Evolutionary conservation across 2,113 vertebrate genomes (phyloP).

Genomic region (Balaeniceps rex): DNA sequence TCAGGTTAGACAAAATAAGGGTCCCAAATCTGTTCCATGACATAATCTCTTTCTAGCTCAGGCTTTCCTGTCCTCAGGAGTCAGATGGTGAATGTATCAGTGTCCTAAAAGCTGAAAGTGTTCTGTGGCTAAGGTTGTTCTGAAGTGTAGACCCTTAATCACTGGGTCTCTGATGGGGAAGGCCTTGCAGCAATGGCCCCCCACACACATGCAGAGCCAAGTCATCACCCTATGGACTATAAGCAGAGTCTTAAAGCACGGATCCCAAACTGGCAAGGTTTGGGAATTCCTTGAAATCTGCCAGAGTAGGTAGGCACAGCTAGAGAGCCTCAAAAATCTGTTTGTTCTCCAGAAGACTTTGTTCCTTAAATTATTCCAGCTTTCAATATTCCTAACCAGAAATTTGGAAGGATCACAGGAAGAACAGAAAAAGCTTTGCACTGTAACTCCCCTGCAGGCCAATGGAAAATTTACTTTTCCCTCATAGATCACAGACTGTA

Average conservation of each 20-base stretch:
- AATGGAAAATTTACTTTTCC: neutral
- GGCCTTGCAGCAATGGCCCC: neutral
- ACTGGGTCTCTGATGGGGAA: neutral
- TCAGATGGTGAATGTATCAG: neutral
- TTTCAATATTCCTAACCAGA: neutral
- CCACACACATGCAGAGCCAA: neutral
- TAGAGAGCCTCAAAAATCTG: neutral
- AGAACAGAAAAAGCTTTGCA: neutral
- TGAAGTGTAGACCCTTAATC: neutral
- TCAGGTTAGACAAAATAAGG: neutral
- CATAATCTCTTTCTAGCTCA: neutral
- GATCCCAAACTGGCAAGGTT: neutral
- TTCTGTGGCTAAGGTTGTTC: neutral
- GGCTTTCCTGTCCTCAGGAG: neutral
- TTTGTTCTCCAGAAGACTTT: neutral
- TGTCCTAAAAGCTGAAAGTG: neutral
- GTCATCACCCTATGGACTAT: neutral
- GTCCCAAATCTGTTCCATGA: neutral
- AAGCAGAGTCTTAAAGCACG: neutral
- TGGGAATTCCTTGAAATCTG: neutral
- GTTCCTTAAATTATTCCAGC: neutral
- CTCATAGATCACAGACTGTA: neutral
- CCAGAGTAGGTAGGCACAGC: neutral
- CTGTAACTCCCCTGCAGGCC: neutral
- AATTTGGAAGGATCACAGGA: neutral